Conservation (phyloP, 2,888 invertebrate species). For the Drosophila percnosoma region DNA sequence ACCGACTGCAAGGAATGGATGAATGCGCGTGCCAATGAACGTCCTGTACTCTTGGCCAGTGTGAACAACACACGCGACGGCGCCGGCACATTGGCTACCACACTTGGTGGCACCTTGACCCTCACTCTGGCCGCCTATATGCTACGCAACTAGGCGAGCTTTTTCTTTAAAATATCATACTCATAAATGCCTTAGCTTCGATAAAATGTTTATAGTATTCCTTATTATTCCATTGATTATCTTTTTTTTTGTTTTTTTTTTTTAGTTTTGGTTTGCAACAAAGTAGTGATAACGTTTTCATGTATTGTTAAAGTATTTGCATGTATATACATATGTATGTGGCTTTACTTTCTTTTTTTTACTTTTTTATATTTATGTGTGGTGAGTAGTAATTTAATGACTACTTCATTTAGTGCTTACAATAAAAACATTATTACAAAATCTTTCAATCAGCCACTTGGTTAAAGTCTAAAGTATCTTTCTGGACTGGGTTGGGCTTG, state of each 20-base stretch:
- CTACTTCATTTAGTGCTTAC: conserved; percentile 56
- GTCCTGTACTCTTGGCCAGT: conserved; percentile 63
- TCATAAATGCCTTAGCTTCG: conserved; percentile 24
- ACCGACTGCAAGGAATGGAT: conserved; percentile 87
- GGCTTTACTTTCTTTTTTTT: conserved; percentile 3
- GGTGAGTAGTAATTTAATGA: conserved; percentile 56
- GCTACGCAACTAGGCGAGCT: conserved; percentile 36
- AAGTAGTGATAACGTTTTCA: conserved; percentile 42
- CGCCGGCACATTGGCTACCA: conserved; percentile 33
- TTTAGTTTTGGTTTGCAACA: conserved; percentile 31
- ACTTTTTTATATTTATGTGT: conserved; percentile 22
- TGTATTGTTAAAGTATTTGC: conserved; percentile 9
- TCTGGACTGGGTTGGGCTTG: not conserved
- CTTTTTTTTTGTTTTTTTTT: conserved; percentile 17
- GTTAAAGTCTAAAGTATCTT: not conserved
- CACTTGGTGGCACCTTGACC: conserved; percentile 46
- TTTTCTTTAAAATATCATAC: conserved; percentile 15
- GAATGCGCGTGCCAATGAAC: conserved; percentile 63
- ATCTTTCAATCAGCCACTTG: conserved; percentile 5
- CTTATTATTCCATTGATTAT: conserved; percentile 15
- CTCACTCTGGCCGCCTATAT: conserved; percentile 31
- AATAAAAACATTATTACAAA: conserved; percentile 50
- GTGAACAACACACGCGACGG: conserved; percentile 40
- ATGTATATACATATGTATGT: conserved; percentile 15
- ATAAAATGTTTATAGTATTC: conserved; percentile 40